Percentiles rank a stretch among this genome's conserved stretches.
Evolutionary conservation across 2,888 invertebrate species (phyloP).

Genomic region (Harpalus rufipes): DNA sequence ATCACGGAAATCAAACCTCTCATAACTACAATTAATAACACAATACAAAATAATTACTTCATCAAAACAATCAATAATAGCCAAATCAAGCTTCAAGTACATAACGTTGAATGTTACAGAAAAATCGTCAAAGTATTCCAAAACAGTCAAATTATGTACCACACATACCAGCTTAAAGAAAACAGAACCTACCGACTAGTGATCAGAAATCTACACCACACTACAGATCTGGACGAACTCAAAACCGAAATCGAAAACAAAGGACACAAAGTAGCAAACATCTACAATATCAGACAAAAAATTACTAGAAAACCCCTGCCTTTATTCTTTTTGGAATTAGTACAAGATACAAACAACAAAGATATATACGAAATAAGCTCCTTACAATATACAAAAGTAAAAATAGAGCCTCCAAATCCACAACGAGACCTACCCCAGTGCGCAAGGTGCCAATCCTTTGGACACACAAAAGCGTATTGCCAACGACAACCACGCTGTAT

Average conservation of each 20-base stretch:
- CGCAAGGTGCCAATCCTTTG: not conserved
- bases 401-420: not conserved
- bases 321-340: constrained; percentile 62
- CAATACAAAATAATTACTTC: too few relatives aligned
- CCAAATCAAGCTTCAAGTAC: too few relatives aligned
- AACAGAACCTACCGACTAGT: not conserved
- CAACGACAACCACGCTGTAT: not conserved
- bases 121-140: too few relatives aligned
- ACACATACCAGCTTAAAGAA: too few relatives aligned
- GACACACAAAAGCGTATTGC: not conserved
- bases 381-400: not conserved
- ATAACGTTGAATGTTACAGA: too few relatives aligned
- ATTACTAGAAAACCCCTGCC: constrained; percentile 34
- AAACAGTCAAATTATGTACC: too few relatives aligned
- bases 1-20: too few relatives aligned
- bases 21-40: too few relatives aligned
- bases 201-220: constrained; percentile 53
- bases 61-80: too few relatives aligned
- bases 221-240: constrained; percentile 41
- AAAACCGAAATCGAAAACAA: constrained; percentile 46
- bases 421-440: not conserved
- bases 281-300: constrained; percentile 54
- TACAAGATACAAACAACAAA: not conserved
- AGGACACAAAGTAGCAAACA: constrained; percentile 49
- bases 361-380: not conserved